Evolutionary conservation across 2,888 invertebrate species (phyloP), one percentile per base, ranked within the genome.

Genomic region (Xylota segnis): DNA sequence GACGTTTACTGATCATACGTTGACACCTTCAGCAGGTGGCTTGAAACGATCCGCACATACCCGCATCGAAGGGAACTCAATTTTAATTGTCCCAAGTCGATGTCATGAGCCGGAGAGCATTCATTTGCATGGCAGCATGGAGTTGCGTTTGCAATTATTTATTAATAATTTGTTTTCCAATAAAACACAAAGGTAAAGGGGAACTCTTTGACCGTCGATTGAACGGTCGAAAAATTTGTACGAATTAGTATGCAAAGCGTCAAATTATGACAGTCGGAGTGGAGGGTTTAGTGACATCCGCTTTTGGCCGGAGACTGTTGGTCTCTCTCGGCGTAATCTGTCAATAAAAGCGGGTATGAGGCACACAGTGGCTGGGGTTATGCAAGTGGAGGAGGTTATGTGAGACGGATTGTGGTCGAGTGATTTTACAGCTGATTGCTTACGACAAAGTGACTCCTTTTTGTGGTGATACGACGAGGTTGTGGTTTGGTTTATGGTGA

Each of bases 231-330:
- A 61, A 50, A 61, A 37, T 40, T 71, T 6, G 12, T n/a, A 16
- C 32, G 47, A 27, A 86, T 86, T 86, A 61, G 71, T 82, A 86
- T 86, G 63, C 84, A 71, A 72, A 52, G 71, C 82, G 54, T 72
- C 66, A 66, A 61, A 18, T 52, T 43, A 32, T 82, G 82, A 76
- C 81, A 72, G 52, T 45, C 10, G 27, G 59, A 45, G 81, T 52
- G 61, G 58, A 58, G 71, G 56, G 81, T 65, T 82, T 54, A 81
- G 54, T 81, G 76, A 86, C 84, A 86, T 82, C 71, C 84, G 82
- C 14, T 76, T 59, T 50, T 45, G 47, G 47, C 16, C 10, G 23
- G 63, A 74, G 40, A 32, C 83, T 54, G 18, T 27, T 34, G 59
- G 83, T 76, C 63, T 47, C 63, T 47, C 27, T 54, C 10, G 9